phyloP scores from a whole-genome alignment of 2,113 vertebrate species.

The Gymnorhina tibicen region DNA sequence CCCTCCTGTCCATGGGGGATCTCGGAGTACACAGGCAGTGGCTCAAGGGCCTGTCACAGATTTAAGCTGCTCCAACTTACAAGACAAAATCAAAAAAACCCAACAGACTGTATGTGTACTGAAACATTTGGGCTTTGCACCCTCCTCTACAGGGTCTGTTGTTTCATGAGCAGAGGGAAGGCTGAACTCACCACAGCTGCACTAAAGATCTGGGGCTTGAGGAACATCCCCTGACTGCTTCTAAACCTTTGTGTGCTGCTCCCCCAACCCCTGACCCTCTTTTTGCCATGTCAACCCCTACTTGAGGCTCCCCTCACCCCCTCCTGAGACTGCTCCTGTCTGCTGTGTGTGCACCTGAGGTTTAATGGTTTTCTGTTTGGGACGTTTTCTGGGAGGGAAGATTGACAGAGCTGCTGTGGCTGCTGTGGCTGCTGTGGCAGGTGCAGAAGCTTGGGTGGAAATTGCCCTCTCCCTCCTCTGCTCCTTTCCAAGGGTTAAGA shows the following conservation, averaged over 20 bases:
- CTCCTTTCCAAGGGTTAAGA: neutral
- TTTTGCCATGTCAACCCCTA: neutral
- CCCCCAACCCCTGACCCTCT: neutral
- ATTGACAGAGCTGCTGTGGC: neutral
- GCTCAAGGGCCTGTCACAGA: neutral
- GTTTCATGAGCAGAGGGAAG: neutral
- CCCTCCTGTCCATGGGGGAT: neutral
- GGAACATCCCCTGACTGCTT: neutral
- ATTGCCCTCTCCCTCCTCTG: neutral
- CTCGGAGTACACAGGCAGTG: neutral
- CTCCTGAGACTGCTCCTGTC: neutral
- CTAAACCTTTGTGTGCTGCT: neutral
- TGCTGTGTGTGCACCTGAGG: neutral
- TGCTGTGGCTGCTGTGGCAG: neutral
- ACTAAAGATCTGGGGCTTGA: neutral
- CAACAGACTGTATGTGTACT: neutral
- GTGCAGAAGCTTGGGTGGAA: neutral
- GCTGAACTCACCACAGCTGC: neutral
- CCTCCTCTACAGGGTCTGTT: neutral
- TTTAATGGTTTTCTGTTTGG: neutral
- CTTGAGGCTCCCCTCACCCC: neutral
- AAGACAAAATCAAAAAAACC: neutral
- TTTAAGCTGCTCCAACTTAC: neutral
- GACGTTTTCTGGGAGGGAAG: neutral
- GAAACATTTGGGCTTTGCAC: neutral